phyloP scores from a whole-genome alignment of 2,113 vertebrate species.

The Syngnathus floridae region DNA sequence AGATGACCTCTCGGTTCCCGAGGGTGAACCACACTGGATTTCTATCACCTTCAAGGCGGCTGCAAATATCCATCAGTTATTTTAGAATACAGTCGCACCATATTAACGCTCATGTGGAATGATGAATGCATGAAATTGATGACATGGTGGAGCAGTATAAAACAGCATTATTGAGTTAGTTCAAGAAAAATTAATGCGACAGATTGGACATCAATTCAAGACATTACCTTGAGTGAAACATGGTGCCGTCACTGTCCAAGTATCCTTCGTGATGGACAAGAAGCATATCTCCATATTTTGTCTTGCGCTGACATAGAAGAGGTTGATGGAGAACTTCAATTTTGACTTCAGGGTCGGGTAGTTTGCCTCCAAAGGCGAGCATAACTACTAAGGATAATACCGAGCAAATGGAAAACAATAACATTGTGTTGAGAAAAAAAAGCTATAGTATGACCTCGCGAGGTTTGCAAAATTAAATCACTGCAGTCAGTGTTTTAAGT shows the following conservation, averaged over 20 bases:
- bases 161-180: not conserved
- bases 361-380: constrained; percentile 71
- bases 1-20: constrained; percentile 83
- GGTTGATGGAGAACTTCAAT: constrained; percentile 86
- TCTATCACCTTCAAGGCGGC: constrained; percentile 80
- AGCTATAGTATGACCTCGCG: not conserved
- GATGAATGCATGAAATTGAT: not conserved
- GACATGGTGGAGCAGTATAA: not conserved
- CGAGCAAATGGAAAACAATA: constrained; percentile 43
- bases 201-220: not conserved
- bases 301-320: constrained; percentile 82
- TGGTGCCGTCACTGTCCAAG: constrained; percentile 83
- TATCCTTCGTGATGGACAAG: constrained; percentile 87
- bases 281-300: constrained; percentile 87
- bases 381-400: constrained; percentile 56
- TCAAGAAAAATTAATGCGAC: constrained; percentile 2
- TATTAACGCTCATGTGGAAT: not conserved
- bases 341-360: constrained; percentile 88
- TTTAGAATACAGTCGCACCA: constrained; percentile 13
- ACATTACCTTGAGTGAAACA: constrained; percentile 91
- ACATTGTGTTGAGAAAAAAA: constrained; percentile 50
- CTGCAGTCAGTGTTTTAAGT: constrained; percentile 17
- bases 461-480: not conserved
- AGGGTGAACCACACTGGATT: constrained; percentile 95
- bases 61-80: constrained; percentile 51